Evolutionary conservation across 2,888 invertebrate genomes (phyloP), one percentile per base, ranked within the genome.

Genomic region (Ceratothoa steindachneri): DNA sequence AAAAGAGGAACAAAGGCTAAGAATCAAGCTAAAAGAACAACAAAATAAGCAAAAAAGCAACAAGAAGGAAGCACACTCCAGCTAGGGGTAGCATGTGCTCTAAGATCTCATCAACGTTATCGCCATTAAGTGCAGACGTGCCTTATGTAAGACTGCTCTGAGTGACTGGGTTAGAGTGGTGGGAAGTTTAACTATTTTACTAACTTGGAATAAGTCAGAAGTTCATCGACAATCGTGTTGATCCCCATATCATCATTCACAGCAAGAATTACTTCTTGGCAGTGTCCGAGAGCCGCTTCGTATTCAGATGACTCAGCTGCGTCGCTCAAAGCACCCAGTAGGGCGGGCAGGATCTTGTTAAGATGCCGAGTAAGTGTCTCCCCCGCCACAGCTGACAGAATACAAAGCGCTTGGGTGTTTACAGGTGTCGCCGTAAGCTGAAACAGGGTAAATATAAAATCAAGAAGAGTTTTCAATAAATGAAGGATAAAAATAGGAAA

Each of bases 341-440:
- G 87, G 28, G 98, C 96, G 30, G 95, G 95, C 81, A 99, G 87
- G 83, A 99, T 95, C 85, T 93, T 93, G 81, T 91, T 90, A 79
- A 98, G 87, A 84, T 95, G 96, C 83, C 92, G 90, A 9, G 93
- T 93, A 71, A 97, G 87, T 24, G 97, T 91, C 84, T 95, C 93
- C 64, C 96, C 97, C 65, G 97, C 96, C 3, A 97, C 97, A 29
- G 96, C 92, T 1, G 97, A 94, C 80, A 98, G 87, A 82, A 96
- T 93, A 0, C 97, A 93, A 72, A 98, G 86, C 0, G 97, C 97
- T 85, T 93, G 92, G 15, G 97, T 93, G 86, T 97, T 95, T 5
- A 94, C 92, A 24, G 95, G 95, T 4, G 90, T 88, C 5, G 91
- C 89, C 0, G 95, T 96, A 82, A 99, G 86, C 86, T 96, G 93